Evolutionary conservation across 2,888 invertebrate genomes (phyloP).

Genomic region (Argynnis bischoffii): DNA sequence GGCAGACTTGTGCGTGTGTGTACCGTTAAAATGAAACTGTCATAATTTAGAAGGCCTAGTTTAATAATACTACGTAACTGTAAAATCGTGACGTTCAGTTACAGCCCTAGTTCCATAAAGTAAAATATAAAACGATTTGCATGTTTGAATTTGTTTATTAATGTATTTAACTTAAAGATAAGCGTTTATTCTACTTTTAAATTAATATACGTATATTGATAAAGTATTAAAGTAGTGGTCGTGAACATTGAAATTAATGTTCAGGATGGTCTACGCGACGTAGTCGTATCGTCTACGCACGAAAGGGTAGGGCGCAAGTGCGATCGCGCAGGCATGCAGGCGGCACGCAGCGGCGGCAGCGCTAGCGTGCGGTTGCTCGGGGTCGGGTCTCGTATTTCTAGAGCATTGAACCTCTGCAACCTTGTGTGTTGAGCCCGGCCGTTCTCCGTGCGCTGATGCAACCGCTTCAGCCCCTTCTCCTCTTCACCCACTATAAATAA

Average conservation of each 20-base stretch:
- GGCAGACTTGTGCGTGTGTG: constrained; percentile 64
- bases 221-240: background rate
- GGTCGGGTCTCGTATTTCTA: constrained; percentile 80
- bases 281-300: constrained; percentile 47
- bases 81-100: constrained; percentile 24
- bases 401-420: constrained; percentile 82
- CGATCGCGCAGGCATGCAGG: constrained; percentile 39
- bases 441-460: constrained; percentile 79
- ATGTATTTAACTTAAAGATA: background rate
- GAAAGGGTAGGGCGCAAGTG: constrained; percentile 34
- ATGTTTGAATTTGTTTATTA: background rate
- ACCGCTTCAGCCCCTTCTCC: constrained; percentile 77
- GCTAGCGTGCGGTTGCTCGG: constrained; percentile 63
- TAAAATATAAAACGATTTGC: background rate
- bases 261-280: constrained; percentile 45
- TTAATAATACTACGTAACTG: constrained; percentile 50
- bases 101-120: constrained; percentile 17
- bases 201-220: no score
- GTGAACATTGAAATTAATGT: constrained; percentile 11
- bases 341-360: constrained; percentile 52
- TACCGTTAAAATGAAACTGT: constrained; percentile 73
- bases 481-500: constrained; percentile 72
- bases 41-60: constrained; percentile 64
- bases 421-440: constrained; percentile 80
- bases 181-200: no score